phyloP scores from a whole-genome alignment of 2,797 vertebrate species.

The Xenopus petersii region DNA sequence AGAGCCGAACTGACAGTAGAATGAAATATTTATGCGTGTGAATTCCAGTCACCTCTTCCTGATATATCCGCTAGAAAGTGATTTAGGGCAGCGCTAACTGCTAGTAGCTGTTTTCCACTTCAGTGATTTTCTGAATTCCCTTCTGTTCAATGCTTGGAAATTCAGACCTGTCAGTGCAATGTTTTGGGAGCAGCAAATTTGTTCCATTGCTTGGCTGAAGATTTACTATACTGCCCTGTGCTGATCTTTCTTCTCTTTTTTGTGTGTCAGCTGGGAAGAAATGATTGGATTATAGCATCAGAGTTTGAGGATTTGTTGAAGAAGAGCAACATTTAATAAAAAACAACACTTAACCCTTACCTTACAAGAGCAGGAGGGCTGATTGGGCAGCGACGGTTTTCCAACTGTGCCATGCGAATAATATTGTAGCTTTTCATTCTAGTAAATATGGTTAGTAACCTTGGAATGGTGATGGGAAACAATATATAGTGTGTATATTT shows the following conservation, averaged over 20 bases:
- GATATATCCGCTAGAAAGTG: constrained; percentile 13
- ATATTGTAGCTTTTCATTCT: too few relatives aligned
- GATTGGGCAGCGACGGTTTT: too few relatives aligned
- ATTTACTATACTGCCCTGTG: not conserved
- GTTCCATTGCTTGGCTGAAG: constrained; percentile 1
- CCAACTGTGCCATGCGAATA: too few relatives aligned
- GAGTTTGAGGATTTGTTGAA: too few relatives aligned
- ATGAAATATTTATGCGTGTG: constrained; percentile 20
- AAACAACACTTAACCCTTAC: too few relatives aligned
- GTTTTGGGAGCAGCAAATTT: constrained; percentile 11
- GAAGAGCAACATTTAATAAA: too few relatives aligned
- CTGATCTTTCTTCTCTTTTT: not conserved
- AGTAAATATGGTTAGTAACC: too few relatives aligned
- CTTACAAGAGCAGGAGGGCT: too few relatives aligned
- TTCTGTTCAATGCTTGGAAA: constrained; percentile 12
- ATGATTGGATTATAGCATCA: not conserved
- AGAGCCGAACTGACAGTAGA: constrained; percentile 14
- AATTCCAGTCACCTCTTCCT: constrained; percentile 3
- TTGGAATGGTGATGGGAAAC: too few relatives aligned
- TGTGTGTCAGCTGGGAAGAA: not conserved
- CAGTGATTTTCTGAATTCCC: constrained; percentile 27
- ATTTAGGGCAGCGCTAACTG: constrained; percentile 18
- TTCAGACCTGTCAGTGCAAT: constrained; percentile 19
- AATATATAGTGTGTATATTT: too few relatives aligned
- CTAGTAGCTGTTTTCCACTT: constrained; percentile 21